A percentile compares a stretch with the other conserved stretches of the same genome.
Evolutionary conservation across 2,113 vertebrate genomes (phyloP).

Genomic region (Phainopepla nitens): DNA sequence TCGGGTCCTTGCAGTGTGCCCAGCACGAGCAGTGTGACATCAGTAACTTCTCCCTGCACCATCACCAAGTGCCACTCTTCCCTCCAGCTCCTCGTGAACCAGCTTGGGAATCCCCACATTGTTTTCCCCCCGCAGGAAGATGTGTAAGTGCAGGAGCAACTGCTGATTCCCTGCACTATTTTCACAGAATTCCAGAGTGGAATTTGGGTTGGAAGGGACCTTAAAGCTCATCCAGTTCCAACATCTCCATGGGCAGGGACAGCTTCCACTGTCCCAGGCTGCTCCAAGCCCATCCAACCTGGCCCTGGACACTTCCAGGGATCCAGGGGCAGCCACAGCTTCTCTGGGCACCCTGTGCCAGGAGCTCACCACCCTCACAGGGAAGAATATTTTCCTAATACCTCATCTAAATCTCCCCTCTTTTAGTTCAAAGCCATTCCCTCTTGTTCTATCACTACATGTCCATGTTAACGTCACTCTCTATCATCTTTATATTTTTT

Average conservation of each 20-base stretch:
- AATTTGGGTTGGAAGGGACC: neutral
- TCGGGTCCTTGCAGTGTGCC: accelerated
- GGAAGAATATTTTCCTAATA: neutral
- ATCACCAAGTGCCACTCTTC: neutral
- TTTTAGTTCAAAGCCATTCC: neutral
- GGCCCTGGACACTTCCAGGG: neutral
- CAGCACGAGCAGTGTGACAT: accelerated
- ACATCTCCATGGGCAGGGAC: neutral
- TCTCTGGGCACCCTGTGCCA: accelerated
- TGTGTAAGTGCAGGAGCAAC: neutral
- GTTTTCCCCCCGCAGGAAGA: accelerated
- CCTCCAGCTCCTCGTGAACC: neutral
- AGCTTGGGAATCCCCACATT: neutral
- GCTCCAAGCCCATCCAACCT: accelerated
- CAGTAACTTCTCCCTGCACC: neutral
- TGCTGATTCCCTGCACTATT: neutral
- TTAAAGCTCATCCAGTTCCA: neutral
- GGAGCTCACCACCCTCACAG: neutral
- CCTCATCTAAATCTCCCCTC: neutral
- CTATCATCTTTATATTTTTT: neutral
- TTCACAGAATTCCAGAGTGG: neutral
- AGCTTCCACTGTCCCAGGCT: neutral
- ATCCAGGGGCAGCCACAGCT: neutral
- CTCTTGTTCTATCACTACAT: neutral
- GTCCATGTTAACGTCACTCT: neutral